Evolutionary conservation across 2,113 vertebrate species (phyloP).

Genomic region (Gorsachius goisagi): DNA sequence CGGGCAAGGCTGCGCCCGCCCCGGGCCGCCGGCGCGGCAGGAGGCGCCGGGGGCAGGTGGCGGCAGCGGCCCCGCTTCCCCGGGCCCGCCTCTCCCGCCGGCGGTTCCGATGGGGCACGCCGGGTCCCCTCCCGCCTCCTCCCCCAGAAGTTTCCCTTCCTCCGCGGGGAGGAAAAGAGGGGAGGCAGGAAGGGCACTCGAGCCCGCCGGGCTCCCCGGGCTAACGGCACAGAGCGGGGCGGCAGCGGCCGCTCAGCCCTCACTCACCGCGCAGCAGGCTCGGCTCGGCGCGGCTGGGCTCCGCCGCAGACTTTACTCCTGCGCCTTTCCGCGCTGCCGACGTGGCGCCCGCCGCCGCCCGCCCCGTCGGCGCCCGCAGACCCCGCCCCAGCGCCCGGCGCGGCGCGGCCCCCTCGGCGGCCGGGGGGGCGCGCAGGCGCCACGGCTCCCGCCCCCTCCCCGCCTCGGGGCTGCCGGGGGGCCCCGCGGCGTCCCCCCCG

Average conservation of each 20-base stretch:
- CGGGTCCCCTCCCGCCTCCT: background rate
- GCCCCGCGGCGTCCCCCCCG: background rate
- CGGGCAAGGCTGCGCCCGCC: background rate
- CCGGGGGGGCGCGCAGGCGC: background rate
- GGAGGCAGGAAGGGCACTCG: background rate
- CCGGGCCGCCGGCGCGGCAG: background rate
- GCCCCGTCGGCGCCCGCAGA: background rate
- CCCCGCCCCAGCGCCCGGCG: constrained; percentile 49
- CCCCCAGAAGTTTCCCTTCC: background rate
- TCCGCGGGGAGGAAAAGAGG: too few species aligned
- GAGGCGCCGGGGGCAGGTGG: background rate
- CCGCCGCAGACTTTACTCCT: constrained; percentile 14
- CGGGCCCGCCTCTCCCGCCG: background rate
- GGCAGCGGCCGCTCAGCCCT: too few species aligned
- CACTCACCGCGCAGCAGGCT: background rate
- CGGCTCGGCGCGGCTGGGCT: too few species aligned
- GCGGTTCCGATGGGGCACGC: background rate
- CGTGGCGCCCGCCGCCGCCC: constrained; percentile 75
- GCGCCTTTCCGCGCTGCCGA: constrained; percentile 60
- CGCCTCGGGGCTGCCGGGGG: background rate
- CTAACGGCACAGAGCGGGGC: background rate
- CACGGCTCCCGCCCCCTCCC: too few species aligned
- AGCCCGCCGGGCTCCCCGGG: background rate
- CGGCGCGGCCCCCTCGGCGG: background rate
- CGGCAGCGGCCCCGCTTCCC: background rate